These are phyloP conservation scores for Ibidorhyncha struthersii DNA, from an alignment of 2,113 vertebrate genomes.

Conservation along the genomic window DNA sequence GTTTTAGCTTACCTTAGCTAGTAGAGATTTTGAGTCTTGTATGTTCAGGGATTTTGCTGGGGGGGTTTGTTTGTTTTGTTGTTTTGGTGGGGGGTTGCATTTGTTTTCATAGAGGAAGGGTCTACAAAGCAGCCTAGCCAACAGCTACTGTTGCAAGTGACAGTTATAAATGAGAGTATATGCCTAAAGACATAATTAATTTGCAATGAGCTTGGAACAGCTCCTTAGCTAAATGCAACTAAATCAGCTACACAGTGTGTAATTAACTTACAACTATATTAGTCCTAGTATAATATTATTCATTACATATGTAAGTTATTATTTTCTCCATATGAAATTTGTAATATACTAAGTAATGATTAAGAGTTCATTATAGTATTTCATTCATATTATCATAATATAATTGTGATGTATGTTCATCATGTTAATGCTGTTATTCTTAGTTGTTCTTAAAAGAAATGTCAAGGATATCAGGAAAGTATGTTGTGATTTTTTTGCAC, in stretches of 20 bases:
- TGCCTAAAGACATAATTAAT: conserved; percentile 73
- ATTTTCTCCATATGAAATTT: conserved; percentile 67
- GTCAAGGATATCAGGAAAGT: conserved; percentile 1
- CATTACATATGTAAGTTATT: conserved; percentile 69
- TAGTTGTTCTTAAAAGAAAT: conserved; percentile 37
- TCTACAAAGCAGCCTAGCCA: not conserved
- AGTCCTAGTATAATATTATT: conserved; percentile 68
- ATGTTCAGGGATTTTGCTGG: not conserved
- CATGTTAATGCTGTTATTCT: conserved; percentile 39
- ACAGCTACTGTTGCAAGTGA: not conserved
- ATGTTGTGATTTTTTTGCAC: not conserved
- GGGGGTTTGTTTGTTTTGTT: fast-evolving
- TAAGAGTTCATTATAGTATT: conserved; percentile 65
- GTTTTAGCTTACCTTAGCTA: not conserved
- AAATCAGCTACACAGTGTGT: conserved; percentile 70
- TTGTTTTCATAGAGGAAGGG: not conserved
- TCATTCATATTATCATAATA: conserved; percentile 57
- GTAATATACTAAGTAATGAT: conserved; percentile 72
- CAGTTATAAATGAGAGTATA: conserved; percentile 61
- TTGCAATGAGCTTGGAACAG: conserved; percentile 34
- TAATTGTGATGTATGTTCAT: conserved; percentile 68
- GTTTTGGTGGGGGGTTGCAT: not conserved
- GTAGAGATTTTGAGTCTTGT: not conserved
- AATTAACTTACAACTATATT: conserved; percentile 74
- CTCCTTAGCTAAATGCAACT: conserved; percentile 75